phyloP scores from a whole-genome alignment of 1,140 invertebrate species.

The Telenomus remus region DNA sequence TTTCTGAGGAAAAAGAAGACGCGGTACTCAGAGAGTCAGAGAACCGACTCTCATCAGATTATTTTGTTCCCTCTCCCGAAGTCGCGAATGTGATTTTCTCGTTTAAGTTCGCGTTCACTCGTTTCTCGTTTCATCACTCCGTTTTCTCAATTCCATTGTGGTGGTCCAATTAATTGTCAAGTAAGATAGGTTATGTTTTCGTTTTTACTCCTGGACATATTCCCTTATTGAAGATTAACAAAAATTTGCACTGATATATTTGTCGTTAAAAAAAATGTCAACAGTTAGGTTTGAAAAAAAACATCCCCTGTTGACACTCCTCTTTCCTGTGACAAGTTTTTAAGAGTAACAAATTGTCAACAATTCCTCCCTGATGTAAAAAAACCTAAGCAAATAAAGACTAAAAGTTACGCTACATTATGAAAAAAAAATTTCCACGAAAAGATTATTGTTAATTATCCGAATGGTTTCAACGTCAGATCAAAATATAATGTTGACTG shows the following conservation, averaged over 20 bases:
- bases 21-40: too few species aligned
- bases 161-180: slow-evolving; percentile 3
- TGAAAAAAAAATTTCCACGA: background rate
- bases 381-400: too few species aligned
- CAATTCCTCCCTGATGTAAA: too few species aligned
- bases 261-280: background rate
- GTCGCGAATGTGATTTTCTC: too few species aligned
- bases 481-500: background rate
- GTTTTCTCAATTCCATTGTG: background rate
- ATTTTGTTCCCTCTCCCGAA: too few species aligned
- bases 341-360: too few species aligned
- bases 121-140: background rate
- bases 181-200: slow-evolving; percentile 24
- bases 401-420: background rate
- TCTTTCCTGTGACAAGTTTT: too few species aligned
- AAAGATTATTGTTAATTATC: background rate
- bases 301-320: background rate
- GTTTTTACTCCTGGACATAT: background rate
- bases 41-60: too few species aligned
- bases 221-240: background rate
- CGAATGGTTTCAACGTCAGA: background rate
- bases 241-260: background rate
- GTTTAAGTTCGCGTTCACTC: too few species aligned
- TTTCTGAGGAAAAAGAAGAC: too few species aligned
- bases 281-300: background rate